Evolutionary conservation across 2,797 vertebrate genomes (phyloP).

Genomic region (Amniataba percoides): DNA sequence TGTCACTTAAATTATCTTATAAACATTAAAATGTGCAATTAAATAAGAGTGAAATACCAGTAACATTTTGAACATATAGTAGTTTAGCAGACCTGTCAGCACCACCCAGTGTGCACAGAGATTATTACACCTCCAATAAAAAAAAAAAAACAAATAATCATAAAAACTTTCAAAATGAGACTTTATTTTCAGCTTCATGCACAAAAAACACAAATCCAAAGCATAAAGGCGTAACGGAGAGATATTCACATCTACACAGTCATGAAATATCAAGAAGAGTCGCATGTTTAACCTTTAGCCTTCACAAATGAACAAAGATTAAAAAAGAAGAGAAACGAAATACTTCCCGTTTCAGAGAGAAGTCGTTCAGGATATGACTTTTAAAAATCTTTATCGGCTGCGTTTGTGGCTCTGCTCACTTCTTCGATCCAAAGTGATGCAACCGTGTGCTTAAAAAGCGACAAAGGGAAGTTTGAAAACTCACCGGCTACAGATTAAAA

Average conservation of each 20-base stretch:
- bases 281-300: neutral
- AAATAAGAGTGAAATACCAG: neutral
- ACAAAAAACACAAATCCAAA: constrained; percentile 56
- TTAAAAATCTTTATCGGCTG: neutral
- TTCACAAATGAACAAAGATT: constrained; percentile 7
- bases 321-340: neutral
- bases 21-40: neutral
- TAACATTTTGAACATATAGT: neutral
- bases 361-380: neutral
- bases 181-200: constrained; percentile 75
- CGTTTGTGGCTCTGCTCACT: neutral
- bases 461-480: constrained; percentile 3
- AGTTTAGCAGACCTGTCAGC: constrained; percentile 8
- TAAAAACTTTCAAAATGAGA: constrained; percentile 24
- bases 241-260: constrained; percentile 20
- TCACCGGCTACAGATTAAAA: constrained; percentile 43
- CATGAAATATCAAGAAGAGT: neutral
- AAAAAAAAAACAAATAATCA: too few relatives aligned
- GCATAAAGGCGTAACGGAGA: constrained; percentile 30
- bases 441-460: neutral
- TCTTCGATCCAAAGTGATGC: neutral
- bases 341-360: neutral
- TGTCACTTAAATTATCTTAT: neutral
- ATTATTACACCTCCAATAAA: constrained; percentile 27
- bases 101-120: constrained; percentile 42